phyloP scores from a whole-genome alignment of 2,888 invertebrate species.

The Drosophila macrospina region DNA sequence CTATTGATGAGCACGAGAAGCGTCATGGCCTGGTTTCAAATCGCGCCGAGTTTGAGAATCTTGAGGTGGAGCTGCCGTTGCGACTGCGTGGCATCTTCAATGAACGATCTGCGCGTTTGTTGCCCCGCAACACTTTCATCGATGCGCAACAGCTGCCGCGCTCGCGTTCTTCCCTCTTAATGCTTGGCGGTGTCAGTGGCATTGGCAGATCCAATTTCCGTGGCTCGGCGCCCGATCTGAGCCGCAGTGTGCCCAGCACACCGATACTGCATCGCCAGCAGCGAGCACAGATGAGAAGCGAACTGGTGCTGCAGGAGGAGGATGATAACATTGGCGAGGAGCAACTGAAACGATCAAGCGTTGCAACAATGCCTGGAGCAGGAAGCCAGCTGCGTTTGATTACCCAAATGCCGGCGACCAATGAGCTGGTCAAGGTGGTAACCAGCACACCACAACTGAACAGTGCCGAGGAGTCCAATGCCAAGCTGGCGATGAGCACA shows the following conservation, averaged over 20 bases:
- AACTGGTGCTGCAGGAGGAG: constrained; percentile 75
- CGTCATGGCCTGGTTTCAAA: constrained; percentile 64
- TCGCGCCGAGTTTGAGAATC: constrained; percentile 77
- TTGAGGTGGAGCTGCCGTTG: constrained; percentile 83
- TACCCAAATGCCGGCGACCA: constrained; percentile 47
- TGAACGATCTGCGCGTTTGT: constrained; percentile 71
- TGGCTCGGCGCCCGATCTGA: constrained; percentile 84
- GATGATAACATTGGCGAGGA: constrained; percentile 38
- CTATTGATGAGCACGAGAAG: constrained; percentile 71
- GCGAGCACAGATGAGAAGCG: constrained; percentile 67
- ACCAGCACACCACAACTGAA: constrained; percentile 60
- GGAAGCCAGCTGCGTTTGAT: constrained; percentile 51
- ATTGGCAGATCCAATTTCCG: constrained; percentile 71
- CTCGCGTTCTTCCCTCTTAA: constrained; percentile 87
- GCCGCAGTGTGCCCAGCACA: constrained; percentile 84
- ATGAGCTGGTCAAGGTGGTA: constrained; percentile 68
- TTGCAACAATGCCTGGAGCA: constrained; percentile 55
- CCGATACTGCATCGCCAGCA: constrained; percentile 79
- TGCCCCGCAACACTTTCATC: constrained; percentile 85
- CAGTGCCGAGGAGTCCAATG: constrained; percentile 44
- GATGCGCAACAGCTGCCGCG: constrained; percentile 86
- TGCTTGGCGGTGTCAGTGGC: constrained; percentile 77
- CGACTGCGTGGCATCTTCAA: constrained; percentile 81
- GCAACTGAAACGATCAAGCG: constrained; percentile 65
- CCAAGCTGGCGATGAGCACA: constrained; percentile 72